Evolutionary conservation across 2,888 invertebrate species (phyloP), one percentile per base, ranked within the genome.

Genomic region (Nemoura dubitans): DNA sequence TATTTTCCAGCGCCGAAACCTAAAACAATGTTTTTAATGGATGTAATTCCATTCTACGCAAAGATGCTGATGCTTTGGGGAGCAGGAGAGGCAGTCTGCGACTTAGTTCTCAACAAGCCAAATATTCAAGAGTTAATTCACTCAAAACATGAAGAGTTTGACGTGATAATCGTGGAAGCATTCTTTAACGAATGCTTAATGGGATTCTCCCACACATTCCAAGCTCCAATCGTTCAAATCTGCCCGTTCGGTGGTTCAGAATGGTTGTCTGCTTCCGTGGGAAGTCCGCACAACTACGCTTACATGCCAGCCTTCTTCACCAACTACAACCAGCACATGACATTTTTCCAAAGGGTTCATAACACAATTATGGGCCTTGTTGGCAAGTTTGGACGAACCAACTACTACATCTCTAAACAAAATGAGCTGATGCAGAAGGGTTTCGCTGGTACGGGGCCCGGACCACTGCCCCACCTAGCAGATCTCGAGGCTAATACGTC

Each of bases 221-320:
- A 87, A 42, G 87, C 83, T 26, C 88, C 88, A 21, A 87, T 91
- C 16, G 90, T 92, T 27, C 59, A 91, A 0, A 89, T 92, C 7
- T 92, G 92, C 89, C 92, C 93, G 0, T 87, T 93, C 76, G 92
- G 92, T 25, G 91, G 91, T 78, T 91, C 91, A 85, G 90, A 91
- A 77, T 92, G 92, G 90, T 91, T 92, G 89, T 92, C 92, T 86
- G 91, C 91, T 83, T 91, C 92, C 87, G 91, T 92, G 90, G 93
- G 92, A 0, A 90, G 92, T 83, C 91, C 93, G 0, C 90, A 91
- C 0, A 92, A 93, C 0, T 92, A 92, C 89, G 92, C 93, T 0
- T 92, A 92, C 89, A 91, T 93, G 42, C 93, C 93, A 0, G 92
- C 93, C 85, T 90, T 91, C 14, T 91, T 94, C 86, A 87, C 93